Conservation (phyloP, 2,888 invertebrate genomes). For the Drosophila infuscata region DNA sequence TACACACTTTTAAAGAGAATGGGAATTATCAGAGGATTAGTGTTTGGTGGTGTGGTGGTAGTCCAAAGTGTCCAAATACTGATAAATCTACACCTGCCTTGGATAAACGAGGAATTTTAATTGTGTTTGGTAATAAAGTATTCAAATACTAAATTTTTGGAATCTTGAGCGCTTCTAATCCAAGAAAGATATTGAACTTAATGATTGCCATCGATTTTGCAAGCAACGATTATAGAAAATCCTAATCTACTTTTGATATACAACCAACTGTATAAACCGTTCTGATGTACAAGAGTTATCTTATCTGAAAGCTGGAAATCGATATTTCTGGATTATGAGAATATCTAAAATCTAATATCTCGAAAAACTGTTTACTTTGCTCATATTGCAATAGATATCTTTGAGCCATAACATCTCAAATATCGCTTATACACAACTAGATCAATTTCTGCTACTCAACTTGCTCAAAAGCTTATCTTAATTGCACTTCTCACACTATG, state of each 20-base stretch:
- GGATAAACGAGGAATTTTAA: too few species aligned
- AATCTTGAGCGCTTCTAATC: background rate
- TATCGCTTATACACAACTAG: background rate
- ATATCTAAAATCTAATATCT: background rate
- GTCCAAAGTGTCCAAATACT: background rate
- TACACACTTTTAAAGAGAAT: background rate
- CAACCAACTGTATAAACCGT: rapidly evolving
- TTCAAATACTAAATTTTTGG: background rate
- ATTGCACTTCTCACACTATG: background rate
- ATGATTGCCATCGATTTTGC: background rate
- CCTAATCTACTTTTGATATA: background rate
- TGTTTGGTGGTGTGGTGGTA: background rate
- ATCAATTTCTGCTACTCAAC: background rate
- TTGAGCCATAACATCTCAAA: background rate
- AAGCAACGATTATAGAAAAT: too few species aligned
- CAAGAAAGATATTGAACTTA: background rate
- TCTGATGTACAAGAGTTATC: background rate
- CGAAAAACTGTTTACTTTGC: background rate
- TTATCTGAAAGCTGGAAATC: background rate
- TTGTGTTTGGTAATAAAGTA: background rate
- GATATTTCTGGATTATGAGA: background rate
- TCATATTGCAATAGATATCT: background rate
- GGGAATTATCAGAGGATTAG: background rate
- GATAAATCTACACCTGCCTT: background rate
- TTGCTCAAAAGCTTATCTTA: background rate